A percentile compares a stretch with the other conserved stretches of the same genome.
phyloP scores from a whole-genome alignment of 2,113 vertebrate species.

The Percopsis transmontana region DNA sequence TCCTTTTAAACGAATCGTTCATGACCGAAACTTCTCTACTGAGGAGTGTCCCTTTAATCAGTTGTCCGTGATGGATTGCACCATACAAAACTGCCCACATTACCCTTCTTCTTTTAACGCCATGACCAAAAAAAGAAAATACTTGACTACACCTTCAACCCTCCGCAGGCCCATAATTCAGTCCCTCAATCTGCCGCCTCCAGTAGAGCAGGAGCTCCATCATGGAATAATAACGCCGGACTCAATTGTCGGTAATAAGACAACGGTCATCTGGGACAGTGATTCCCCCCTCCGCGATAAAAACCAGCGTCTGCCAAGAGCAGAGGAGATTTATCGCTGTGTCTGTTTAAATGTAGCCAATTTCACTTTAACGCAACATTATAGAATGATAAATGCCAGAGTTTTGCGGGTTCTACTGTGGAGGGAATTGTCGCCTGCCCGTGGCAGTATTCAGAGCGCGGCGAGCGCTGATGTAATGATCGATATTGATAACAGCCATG shows the following conservation, averaged over 20 bases:
- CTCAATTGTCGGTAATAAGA: slow-evolving; percentile 58
- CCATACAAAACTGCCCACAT: slow-evolving; percentile 3
- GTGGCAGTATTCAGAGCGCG: slow-evolving; percentile 44
- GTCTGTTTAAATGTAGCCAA: slow-evolving; percentile 80
- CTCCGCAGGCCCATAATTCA: slow-evolving; percentile 59
- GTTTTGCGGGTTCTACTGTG: slow-evolving; percentile 42
- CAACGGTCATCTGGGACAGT: slow-evolving; percentile 61
- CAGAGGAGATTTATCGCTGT: slow-evolving; percentile 70
- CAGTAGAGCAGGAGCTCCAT: slow-evolving; percentile 47
- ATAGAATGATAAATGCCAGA: slow-evolving; percentile 77
- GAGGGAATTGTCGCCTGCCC: slow-evolving; percentile 36
- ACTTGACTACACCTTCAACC: slow-evolving; percentile 73
- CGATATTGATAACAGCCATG: slow-evolving; percentile 75
- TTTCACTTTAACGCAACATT: slow-evolving; percentile 79
- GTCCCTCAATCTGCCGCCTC: slow-evolving; percentile 45
- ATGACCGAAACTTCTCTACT: too few relatives aligned
- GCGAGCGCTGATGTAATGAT: slow-evolving; percentile 68
- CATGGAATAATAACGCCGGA: slow-evolving; percentile 64
- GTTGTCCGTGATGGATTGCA: background rate
- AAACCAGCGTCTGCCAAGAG: slow-evolving; percentile 50
- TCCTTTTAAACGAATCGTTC: too few relatives aligned
- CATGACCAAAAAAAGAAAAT: slow-evolving; percentile 5
- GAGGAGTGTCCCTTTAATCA: background rate
- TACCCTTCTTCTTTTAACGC: slow-evolving; percentile 8
- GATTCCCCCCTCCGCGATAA: slow-evolving; percentile 60